These are phyloP conservation scores for Tyrophagus putrescentiae DNA, from an alignment of 1,140 invertebrate genomes.

Conservation along the genomic window DNA sequence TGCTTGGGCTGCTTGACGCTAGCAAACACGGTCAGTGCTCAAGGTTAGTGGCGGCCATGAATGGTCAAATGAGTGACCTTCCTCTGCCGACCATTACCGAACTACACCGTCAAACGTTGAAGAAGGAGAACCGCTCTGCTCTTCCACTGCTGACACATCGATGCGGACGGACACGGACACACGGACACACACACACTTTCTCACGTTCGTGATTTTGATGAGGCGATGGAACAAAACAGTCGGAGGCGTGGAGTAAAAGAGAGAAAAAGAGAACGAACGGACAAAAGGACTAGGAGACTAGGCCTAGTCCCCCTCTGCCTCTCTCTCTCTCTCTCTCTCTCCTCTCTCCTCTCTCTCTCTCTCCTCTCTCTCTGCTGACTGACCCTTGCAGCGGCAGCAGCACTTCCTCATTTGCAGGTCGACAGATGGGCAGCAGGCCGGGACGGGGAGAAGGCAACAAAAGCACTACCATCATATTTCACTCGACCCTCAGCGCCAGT, in stretches of 20 bases:
- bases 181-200: constrained; percentile 1
- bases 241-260: not conserved
- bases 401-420: constrained; percentile 4
- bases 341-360: too few species aligned
- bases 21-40: constrained; percentile 2
- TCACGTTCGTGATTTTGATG: constrained; percentile 9
- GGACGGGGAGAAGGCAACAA: not conserved
- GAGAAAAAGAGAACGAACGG: too few species aligned
- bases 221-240: constrained; percentile 1
- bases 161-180: not conserved
- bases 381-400: not conserved
- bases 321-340: too few species aligned
- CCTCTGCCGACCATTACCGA: not conserved
- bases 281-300: too few species aligned
- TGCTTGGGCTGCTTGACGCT: not conserved
- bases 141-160: not conserved
- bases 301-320: too few species aligned
- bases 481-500: not conserved
- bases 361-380: too few species aligned
- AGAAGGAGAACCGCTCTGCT: not conserved
- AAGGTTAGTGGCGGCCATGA: not conserved
- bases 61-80: constrained; percentile 9
- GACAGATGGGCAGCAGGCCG: constrained; percentile 3
- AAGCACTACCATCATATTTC: not conserved
- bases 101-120: not conserved